phyloP scores from a whole-genome alignment of 2,797 vertebrate species.

The Oreochromis grahami region DNA sequence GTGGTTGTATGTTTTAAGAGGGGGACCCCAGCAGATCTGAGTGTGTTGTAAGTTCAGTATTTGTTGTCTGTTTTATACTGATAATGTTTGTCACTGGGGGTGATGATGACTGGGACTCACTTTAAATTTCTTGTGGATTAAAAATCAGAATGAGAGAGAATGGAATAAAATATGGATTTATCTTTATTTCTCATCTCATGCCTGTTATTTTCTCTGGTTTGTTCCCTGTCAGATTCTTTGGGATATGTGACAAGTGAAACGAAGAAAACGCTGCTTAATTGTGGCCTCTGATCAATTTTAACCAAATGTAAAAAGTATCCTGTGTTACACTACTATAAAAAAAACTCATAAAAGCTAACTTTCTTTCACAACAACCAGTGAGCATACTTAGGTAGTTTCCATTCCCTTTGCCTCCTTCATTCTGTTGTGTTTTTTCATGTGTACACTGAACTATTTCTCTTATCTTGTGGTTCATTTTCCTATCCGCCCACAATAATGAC shows the following conservation, averaged over 20 bases:
- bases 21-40: constrained; percentile 23
- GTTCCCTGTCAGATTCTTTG: background rate
- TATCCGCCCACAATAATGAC: constrained; percentile 25
- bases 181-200: constrained; percentile 16
- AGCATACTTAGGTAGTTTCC: background rate
- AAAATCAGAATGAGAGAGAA: constrained; percentile 46
- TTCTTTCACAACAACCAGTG: background rate
- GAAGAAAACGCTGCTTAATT: background rate
- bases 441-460: constrained; percentile 14
- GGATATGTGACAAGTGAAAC: background rate
- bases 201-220: background rate
- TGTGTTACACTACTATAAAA: background rate
- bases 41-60: constrained; percentile 34
- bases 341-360: background rate
- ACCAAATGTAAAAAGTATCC: background rate
- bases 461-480: constrained; percentile 56
- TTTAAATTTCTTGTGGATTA: constrained; percentile 33
- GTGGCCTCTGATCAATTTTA: background rate
- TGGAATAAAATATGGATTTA: constrained; percentile 65
- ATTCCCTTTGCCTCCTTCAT: background rate
- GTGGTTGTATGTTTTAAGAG: background rate
- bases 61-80: constrained; percentile 48
- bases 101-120: constrained; percentile 23
- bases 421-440: background rate
- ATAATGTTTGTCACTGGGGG: constrained; percentile 22